Evolutionary conservation across 2,888 invertebrate genomes (phyloP), one percentile per base, ranked within the genome.

Genomic region (Buathra laborator): DNA sequence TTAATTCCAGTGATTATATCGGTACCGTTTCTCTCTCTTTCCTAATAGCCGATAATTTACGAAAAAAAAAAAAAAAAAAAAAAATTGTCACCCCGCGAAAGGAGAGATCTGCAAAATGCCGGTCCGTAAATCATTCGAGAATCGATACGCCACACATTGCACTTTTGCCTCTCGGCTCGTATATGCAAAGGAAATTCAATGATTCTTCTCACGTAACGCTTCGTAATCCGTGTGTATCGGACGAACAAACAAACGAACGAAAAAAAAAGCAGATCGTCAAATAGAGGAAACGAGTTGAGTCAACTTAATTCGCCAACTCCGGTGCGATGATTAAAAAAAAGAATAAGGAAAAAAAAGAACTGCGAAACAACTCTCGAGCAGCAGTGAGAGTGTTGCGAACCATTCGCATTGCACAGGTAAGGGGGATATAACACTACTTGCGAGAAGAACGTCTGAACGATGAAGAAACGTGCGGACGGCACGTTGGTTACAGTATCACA

Each of bases 241-340:
- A 37, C 37, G 37, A 37, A 37, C 37, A 37, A 37, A 37, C 37
- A 37, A 9, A 37, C 37, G 37, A 37, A 24, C 24, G 24, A 24
- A 24, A 5, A 29, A 59, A 59, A 59, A 59, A 12, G 32, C 59
- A 14, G 59, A 59, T 59, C 59, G 59, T 59, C 59, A 7, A 59
- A 59, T 59, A 29, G 59, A 59, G 59, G 59, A 59, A 59, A 59
- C 59, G 32, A 59, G 59, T 59, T 32, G 59, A 59, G 59, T 59
- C 59, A 59, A 14, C 59, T 59, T 59, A 59, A 59, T 59, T 59
- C 59, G 6, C 10, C 59, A 29, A n/a, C 59, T 7, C 59, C 19
- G 19, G 29, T 14, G 59, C 29, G 5, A 59, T 14, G 32, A 59
- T 24, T 16, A 12, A 56, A 32, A 32, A 32, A 29, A 14, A 29